Percentiles rank a stretch among this genome's conserved stretches.
phyloP scores from a whole-genome alignment of 2,797 vertebrate species.

The Serranus cabrilla region DNA sequence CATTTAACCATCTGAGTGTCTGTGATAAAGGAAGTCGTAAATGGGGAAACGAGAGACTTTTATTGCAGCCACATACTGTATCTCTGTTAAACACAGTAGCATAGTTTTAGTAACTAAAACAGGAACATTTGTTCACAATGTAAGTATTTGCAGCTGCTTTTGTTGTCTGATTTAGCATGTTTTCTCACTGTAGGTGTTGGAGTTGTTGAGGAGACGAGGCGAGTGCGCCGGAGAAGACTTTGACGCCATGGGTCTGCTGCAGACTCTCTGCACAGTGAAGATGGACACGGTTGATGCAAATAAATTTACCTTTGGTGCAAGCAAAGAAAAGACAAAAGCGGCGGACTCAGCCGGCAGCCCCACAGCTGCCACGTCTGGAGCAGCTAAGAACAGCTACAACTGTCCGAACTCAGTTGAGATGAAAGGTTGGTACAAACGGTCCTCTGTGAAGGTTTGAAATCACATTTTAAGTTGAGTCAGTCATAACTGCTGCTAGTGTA shows the following conservation, averaged over 20 bases:
- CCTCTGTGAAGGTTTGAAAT: background rate
- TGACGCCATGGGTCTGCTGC: constrained; percentile 88
- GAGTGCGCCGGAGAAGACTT: constrained; percentile 79
- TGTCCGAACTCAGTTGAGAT: constrained; percentile 69
- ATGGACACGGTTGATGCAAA: constrained; percentile 87
- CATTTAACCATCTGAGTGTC: too few relatives aligned
- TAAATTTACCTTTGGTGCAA: background rate
- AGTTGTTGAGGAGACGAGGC: constrained; percentile 85
- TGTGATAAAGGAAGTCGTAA: too few relatives aligned
- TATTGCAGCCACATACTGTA: too few relatives aligned
- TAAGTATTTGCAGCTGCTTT: too few relatives aligned
- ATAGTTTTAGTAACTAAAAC: background rate
- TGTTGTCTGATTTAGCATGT: background rate
- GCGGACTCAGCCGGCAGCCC: background rate
- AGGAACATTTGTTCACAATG: too few relatives aligned
- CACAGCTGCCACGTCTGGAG: background rate
- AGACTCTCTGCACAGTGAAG: constrained; percentile 90
- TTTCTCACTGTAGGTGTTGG: constrained; percentile 83
- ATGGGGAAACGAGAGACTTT: too few relatives aligned
- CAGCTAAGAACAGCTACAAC: constrained; percentile 1
- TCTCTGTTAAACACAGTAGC: too few relatives aligned
- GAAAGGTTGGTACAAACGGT: constrained; percentile 80
- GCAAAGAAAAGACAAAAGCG: background rate
- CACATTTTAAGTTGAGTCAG: background rate
- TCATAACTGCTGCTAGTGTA: too few relatives aligned